phyloP scores from a whole-genome alignment of 1,140 invertebrate genomes.

The Brachionus angularis region DNA sequence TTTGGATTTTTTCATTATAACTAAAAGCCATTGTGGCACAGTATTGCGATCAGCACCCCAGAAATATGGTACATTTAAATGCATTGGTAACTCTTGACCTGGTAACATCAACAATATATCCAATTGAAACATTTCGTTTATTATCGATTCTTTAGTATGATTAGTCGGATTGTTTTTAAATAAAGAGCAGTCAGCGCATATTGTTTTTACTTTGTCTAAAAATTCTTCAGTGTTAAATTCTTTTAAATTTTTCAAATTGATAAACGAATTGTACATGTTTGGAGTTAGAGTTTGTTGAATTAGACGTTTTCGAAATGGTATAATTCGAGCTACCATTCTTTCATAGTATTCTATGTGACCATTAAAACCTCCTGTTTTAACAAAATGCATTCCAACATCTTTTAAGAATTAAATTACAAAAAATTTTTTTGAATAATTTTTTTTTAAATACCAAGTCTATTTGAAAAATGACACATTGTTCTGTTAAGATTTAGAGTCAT shows the following conservation, averaged over 20 bases:
- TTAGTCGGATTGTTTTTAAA: conserved; percentile 2
- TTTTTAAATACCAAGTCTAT: too few species aligned
- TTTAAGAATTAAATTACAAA: too few species aligned
- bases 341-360: conserved; percentile 30
- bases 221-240: conserved; percentile 6
- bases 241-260: background rate
- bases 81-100: conserved; percentile 39
- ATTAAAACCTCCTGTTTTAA: conserved; percentile 39
- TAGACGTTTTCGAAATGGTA: conserved; percentile 14
- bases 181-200: conserved; percentile 16
- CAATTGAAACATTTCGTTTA: conserved; percentile 29
- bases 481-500: conserved; percentile 24
- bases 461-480: conserved; percentile 39
- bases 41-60: conserved; percentile 32
- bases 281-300: background rate
- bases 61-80: conserved; percentile 37
- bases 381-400: conserved; percentile 41
- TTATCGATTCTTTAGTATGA: background rate
- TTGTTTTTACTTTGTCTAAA: background rate
- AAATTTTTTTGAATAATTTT: too few species aligned
- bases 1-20: conserved; percentile 34
- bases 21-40: conserved; percentile 36
- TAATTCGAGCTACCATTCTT: conserved; percentile 29
- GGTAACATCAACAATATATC: conserved; percentile 30
- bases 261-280: background rate